Evolutionary conservation across 2,888 invertebrate genomes (phyloP).

Genomic region (Tigriopus californicus): DNA sequence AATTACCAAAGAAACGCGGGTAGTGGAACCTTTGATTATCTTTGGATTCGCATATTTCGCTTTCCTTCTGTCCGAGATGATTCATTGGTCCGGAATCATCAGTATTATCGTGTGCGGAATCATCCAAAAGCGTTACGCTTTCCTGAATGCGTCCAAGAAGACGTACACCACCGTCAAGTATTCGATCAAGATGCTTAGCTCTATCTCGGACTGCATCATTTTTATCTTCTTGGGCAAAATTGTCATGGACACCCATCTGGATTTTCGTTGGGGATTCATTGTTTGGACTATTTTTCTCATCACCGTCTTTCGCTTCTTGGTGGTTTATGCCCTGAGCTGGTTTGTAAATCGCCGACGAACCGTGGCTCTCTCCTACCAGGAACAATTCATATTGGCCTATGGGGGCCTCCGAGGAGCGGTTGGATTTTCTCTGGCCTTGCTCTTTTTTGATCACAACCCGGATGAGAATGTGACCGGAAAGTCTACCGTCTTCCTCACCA

Average conservation of each 20-base stretch:
- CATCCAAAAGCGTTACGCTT: conserved; percentile 35
- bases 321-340: conserved; percentile 30
- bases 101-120: conserved; percentile 32
- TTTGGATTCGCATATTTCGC: conserved; percentile 35
- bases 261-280: conserved; percentile 35
- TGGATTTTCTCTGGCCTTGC: conserved; percentile 32
- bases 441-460: conserved; percentile 24
- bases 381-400: conserved; percentile 36
- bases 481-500: conserved; percentile 30
- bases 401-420: conserved; percentile 37
- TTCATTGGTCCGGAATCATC: conserved; percentile 36
- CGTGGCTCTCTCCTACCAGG: conserved; percentile 26
- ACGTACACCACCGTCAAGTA: conserved; percentile 35
- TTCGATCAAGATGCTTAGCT: conserved; percentile 35
- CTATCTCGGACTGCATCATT: conserved; percentile 34
- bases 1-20: conserved; percentile 32
- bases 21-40: conserved; percentile 36
- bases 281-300: conserved; percentile 31
- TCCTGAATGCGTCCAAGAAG: conserved; percentile 33
- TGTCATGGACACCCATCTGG: conserved; percentile 22
- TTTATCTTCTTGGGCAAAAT: conserved; percentile 34
- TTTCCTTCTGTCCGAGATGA: conserved; percentile 35
- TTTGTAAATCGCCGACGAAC: conserved; percentile 28
- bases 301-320: conserved; percentile 28
- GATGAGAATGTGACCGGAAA: neutral